Conservation (phyloP, 2,113 vertebrate genomes). For the Haliaeetus leucogaster region DNA sequence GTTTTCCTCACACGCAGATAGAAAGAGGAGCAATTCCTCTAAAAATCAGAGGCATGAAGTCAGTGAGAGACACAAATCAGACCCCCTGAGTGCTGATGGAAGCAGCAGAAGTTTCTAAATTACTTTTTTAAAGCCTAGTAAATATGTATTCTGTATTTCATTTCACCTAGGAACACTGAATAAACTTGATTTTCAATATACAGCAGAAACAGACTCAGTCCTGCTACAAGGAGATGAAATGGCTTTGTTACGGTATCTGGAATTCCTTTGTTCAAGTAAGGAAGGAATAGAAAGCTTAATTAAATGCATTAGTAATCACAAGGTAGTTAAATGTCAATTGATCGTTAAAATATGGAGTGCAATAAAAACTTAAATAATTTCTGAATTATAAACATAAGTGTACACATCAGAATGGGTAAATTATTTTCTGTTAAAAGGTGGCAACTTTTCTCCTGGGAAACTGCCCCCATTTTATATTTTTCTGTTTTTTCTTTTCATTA, state of each 20-base stretch:
- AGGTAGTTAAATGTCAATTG: not conserved
- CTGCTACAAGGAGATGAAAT: not conserved
- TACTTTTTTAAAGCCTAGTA: not conserved
- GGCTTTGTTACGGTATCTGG: not conserved
- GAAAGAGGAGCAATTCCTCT: not conserved
- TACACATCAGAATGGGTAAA: not conserved
- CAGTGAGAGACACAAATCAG: not conserved
- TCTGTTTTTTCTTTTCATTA: not conserved
- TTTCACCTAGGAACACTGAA: not conserved
- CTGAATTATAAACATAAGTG: not conserved
- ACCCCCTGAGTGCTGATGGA: not conserved
- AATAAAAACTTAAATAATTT: not conserved
- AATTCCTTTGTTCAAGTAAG: not conserved
- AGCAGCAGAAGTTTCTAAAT: not conserved
- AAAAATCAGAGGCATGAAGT: not conserved
- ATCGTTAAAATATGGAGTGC: not conserved
- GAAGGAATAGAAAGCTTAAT: not conserved
- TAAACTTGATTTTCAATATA: not conserved
- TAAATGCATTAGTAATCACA: slow-evolving; percentile 4
- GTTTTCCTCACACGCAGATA: not conserved
- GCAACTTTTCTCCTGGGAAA: not conserved
- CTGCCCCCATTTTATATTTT: not conserved
- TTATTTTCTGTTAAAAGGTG: not conserved
- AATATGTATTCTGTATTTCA: not conserved
- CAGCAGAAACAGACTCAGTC: not conserved